Conservation (phyloP, 2,888 invertebrate species). For the Dynastes maya region DNA sequence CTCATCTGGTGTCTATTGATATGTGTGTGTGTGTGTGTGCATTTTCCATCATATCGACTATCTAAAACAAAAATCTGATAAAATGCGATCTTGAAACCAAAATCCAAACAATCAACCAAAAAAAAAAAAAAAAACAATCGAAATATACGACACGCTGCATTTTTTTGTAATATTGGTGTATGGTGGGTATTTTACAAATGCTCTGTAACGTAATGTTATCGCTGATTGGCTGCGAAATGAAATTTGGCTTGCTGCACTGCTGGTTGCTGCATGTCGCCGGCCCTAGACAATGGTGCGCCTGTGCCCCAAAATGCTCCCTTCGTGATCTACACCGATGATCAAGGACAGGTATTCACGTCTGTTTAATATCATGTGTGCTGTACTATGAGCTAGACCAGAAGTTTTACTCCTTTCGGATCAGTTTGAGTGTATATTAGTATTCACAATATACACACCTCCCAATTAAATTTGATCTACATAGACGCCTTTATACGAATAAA, state of each 20-base stretch:
- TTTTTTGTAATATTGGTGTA: slow-evolving; percentile 63
- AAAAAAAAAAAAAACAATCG: slow-evolving; percentile 16
- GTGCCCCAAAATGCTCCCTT: slow-evolving; percentile 92
- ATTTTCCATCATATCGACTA: slow-evolving; percentile 38
- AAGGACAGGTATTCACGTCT: slow-evolving; percentile 89
- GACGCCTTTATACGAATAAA: slow-evolving; percentile 30
- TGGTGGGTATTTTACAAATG: slow-evolving; percentile 67
- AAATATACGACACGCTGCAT: slow-evolving; percentile 40
- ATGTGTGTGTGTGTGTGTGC: slow-evolving; percentile 39
- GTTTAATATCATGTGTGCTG: slow-evolving; percentile 69
- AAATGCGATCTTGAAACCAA: slow-evolving; percentile 16
- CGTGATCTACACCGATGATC: slow-evolving; percentile 96
- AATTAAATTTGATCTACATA: not conserved
- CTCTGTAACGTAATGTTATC: slow-evolving; percentile 70
- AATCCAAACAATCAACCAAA: slow-evolving; percentile 13
- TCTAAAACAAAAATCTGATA: not conserved
- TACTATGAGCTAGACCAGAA: slow-evolving; percentile 61
- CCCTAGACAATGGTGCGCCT: slow-evolving; percentile 77
- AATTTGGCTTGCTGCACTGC: slow-evolving; percentile 68
- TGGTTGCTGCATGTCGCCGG: slow-evolving; percentile 75
- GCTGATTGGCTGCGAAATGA: slow-evolving; percentile 71
- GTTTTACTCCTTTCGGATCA: not conserved
- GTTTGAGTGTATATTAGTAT: no score
- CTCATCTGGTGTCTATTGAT: slow-evolving; percentile 11
- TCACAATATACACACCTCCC: not conserved